phyloP scores from a whole-genome alignment of 2,113 vertebrate genomes.

The Phycodurus eques region DNA sequence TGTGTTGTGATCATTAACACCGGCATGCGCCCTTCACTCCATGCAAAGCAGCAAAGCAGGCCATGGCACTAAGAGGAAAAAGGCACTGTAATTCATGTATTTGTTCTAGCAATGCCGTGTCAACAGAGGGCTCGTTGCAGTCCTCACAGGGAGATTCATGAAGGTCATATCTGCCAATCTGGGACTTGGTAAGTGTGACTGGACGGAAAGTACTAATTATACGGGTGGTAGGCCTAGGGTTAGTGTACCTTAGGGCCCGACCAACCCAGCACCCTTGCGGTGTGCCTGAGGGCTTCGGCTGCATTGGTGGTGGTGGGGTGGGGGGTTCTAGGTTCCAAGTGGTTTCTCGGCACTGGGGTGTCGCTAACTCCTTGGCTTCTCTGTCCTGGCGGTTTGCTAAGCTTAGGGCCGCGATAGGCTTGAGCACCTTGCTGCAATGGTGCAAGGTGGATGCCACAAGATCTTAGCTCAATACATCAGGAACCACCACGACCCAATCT shows the following conservation, averaged over 20 bases:
- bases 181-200: not conserved
- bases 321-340: not conserved
- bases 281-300: not conserved
- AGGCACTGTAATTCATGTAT: slow-evolving; percentile 30
- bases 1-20: slow-evolving; percentile 27
- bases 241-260: not conserved
- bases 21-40: slow-evolving; percentile 39
- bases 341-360: too few relatives aligned
- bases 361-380: not conserved
- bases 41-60: slow-evolving; percentile 19
- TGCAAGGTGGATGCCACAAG: too few relatives aligned
- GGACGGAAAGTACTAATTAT: not conserved
- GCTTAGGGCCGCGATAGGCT: too few relatives aligned
- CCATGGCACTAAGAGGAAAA: not conserved
- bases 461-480: too few relatives aligned
- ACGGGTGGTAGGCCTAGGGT: not conserved
- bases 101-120: slow-evolving; percentile 17
- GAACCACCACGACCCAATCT: not conserved
- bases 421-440: too few relatives aligned
- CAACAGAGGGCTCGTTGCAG: too few relatives aligned
- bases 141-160: not conserved
- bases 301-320: too few relatives aligned
- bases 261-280: not conserved
- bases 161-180: not conserved
- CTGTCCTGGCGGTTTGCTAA: not conserved